Conservation (phyloP, 2,888 invertebrate species). For the Erebia palarica region DNA sequence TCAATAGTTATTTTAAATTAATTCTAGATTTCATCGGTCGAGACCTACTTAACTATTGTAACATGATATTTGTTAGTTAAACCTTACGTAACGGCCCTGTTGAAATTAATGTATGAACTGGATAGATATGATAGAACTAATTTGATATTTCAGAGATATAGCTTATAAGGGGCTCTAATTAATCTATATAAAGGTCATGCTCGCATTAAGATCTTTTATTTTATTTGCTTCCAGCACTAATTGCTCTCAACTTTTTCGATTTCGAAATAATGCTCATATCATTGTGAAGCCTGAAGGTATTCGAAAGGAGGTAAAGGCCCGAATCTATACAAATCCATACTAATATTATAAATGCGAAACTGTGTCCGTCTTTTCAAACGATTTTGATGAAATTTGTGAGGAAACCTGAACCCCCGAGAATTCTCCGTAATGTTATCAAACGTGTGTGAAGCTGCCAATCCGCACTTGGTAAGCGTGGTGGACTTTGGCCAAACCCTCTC, state of each 20-base stretch:
- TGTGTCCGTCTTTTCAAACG: too few species aligned
- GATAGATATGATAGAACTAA: slow-evolving; percentile 2
- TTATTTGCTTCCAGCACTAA: neutral
- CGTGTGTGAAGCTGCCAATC: too few species aligned
- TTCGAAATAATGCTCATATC: neutral
- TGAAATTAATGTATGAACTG: slow-evolving; percentile 16
- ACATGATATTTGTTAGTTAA: slow-evolving; percentile 32
- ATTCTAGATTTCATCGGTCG: slow-evolving; percentile 37
- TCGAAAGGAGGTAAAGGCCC: neutral
- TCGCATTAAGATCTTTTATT: neutral
- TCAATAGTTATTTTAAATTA: slow-evolving; percentile 36
- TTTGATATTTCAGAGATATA: slow-evolving; percentile 17
- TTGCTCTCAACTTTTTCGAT: neutral
- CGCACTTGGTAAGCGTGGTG: too few species aligned
- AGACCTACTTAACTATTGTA: slow-evolving; percentile 36
- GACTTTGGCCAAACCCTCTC: too few species aligned
- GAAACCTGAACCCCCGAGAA: too few species aligned
- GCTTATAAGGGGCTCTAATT: neutral
- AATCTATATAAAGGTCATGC: slow-evolving; percentile 8
- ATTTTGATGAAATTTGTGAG: too few species aligned
- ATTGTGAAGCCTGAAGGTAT: neutral
- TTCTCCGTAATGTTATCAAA: too few species aligned
- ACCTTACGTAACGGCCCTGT: slow-evolving; percentile 28
- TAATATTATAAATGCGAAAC: too few species aligned
- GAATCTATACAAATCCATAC: too few species aligned